These are phyloP conservation scores for Erebia ligea DNA, from an alignment of 2,888 invertebrate genomes.

Conservation along the genomic window DNA sequence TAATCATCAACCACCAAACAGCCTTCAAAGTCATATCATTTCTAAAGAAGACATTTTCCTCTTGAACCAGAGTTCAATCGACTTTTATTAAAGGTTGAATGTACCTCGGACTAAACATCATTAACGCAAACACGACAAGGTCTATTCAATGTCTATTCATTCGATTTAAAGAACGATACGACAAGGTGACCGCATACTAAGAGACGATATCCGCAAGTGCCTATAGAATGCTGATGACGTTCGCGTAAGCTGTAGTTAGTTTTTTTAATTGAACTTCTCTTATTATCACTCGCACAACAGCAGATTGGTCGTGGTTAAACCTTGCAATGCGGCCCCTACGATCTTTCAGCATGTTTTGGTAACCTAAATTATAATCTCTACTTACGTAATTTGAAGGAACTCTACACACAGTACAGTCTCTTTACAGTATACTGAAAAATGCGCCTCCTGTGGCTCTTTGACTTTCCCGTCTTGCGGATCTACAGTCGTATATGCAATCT, in stretches of 20 bases:
- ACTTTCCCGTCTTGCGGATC: background rate
- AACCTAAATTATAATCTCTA: too few species aligned
- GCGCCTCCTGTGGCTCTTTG: background rate
- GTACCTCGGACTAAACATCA: slow-evolving; percentile 49
- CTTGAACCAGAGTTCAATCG: slow-evolving; percentile 15
- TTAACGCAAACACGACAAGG: slow-evolving; percentile 46
- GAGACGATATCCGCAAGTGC: background rate
- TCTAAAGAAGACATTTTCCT: slow-evolving; percentile 15
- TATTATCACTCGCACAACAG: too few species aligned
- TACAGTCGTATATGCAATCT: background rate
- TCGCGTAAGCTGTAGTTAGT: too few species aligned
- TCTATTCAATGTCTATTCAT: slow-evolving; percentile 12
- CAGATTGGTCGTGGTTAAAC: too few species aligned
- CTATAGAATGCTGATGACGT: too few species aligned
- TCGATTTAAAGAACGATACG: background rate
- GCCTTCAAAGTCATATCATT: slow-evolving; percentile 10
- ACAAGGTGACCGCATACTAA: background rate
- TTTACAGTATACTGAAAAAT: background rate
- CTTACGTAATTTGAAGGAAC: background rate
- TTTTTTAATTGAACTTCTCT: too few species aligned
- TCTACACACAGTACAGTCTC: too few species aligned
- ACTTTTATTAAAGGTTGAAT: slow-evolving; percentile 39
- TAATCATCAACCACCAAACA: slow-evolving; percentile 13
- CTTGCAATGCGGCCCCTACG: too few species aligned
- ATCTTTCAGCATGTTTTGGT: too few species aligned